Evolutionary conservation across 2,113 vertebrate species (phyloP).

Genomic region (Aleadryas rufinucha): DNA sequence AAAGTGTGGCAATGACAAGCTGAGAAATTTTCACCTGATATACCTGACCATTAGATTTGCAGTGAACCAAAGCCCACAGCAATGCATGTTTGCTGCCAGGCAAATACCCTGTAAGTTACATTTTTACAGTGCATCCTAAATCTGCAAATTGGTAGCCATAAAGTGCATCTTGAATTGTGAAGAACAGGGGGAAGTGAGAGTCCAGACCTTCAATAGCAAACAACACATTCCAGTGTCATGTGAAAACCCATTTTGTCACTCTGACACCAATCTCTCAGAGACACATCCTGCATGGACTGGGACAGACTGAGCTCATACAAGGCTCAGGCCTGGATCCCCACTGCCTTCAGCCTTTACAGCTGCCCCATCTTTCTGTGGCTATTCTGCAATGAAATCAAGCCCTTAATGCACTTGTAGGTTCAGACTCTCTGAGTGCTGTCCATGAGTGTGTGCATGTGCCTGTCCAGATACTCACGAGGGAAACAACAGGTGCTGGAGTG

Average conservation of each 20-base stretch:
- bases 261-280: neutral
- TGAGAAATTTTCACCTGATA: neutral
- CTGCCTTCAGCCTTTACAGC: neutral
- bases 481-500: neutral
- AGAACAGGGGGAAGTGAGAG: neutral
- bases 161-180: neutral
- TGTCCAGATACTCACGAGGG: accelerated
- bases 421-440: accelerated
- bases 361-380: neutral
- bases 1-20: neutral
- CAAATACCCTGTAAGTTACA: neutral
- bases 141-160: neutral
- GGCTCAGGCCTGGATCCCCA: neutral
- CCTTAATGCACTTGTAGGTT: neutral
- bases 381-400: neutral
- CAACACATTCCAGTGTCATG: neutral
- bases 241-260: neutral
- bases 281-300: accelerated
- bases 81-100: neutral
- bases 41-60: neutral
- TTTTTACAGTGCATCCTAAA: neutral
- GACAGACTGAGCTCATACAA: neutral
- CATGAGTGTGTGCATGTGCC: accelerated
- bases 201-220: neutral
- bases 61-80: neutral